Conservation (phyloP, 30 jellyfish, hydroid and myxozoan species). For the Chrysaora quinquecirrha region DNA sequence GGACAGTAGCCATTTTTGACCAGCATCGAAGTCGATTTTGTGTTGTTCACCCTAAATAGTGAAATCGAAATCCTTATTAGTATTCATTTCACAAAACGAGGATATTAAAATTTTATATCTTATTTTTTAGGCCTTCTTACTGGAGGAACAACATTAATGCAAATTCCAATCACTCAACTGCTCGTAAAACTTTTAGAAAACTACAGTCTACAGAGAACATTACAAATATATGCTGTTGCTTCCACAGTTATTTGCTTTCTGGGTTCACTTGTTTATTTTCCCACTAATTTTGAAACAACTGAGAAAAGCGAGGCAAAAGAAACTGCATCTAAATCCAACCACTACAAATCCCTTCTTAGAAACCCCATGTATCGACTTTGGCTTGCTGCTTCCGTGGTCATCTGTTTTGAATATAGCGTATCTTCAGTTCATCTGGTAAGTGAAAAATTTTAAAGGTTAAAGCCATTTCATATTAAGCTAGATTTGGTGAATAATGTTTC, state of each 20-base stretch:
- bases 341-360: constrained; percentile 6
- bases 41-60: no score
- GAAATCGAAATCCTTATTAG: no score
- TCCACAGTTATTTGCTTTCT: constrained; percentile 25
- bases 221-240: constrained; percentile 21
- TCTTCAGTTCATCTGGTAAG: constrained; percentile 61
- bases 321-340: not conserved
- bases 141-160: constrained; percentile 29
- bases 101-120: no score
- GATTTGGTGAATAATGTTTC: no score
- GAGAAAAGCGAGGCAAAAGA: no score
- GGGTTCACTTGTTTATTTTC: constrained; percentile 25
- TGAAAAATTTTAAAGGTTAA: not conserved
- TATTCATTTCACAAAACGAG: no score
- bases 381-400: not conserved
- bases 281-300: constrained; percentile 1
- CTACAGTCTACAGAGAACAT: constrained; percentile 19
- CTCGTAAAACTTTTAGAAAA: constrained; percentile 9
- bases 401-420: constrained; percentile 27
- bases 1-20: no score
- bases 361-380: not conserved
- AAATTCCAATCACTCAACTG: constrained; percentile 12
- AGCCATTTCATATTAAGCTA: no score
- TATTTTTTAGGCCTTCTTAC: constrained; percentile 22
- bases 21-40: no score